Conservation (phyloP, 2,888 invertebrate genomes). For the Tipula unca region DNA sequence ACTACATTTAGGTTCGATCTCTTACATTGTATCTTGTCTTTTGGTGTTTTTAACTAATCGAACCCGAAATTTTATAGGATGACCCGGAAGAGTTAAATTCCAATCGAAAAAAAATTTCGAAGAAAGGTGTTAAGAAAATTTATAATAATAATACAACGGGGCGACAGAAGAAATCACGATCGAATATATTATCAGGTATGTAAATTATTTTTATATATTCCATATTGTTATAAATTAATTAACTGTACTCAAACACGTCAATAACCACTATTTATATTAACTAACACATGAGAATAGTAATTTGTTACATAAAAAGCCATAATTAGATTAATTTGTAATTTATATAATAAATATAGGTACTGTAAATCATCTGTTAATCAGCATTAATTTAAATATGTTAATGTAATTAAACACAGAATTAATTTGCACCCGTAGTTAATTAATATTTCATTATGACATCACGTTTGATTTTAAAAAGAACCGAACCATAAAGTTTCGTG, state of each 20-base stretch:
- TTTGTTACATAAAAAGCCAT: not conserved
- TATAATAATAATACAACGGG: not conserved
- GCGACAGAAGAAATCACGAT: slow-evolving; percentile 23
- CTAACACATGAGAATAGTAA: not conserved
- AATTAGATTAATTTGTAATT: not conserved
- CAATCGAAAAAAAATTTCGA: slow-evolving; percentile 21
- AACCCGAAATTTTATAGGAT: slow-evolving; percentile 21
- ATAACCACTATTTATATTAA: not conserved
- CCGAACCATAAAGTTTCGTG: no score
- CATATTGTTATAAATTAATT: not conserved
- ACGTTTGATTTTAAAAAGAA: no score
- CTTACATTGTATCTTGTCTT: not conserved
- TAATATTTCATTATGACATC: not conserved
- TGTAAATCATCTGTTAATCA: no score
- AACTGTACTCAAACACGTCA: not conserved
- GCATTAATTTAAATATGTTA: no score
- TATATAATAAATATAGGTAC: not conserved
- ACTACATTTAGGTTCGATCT: slow-evolving; percentile 8
- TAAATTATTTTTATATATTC: slow-evolving; percentile 8
- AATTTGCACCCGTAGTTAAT: no score
- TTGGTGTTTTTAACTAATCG: not conserved
- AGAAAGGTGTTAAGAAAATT: slow-evolving; percentile 20
- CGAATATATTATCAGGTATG: slow-evolving; percentile 30
- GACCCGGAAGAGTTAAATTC: slow-evolving; percentile 23
- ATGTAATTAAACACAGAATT: no score